Evolutionary conservation across 2,113 vertebrate genomes (phyloP), one percentile per base, ranked within the genome.

Genomic region (Mobula birostris): DNA sequence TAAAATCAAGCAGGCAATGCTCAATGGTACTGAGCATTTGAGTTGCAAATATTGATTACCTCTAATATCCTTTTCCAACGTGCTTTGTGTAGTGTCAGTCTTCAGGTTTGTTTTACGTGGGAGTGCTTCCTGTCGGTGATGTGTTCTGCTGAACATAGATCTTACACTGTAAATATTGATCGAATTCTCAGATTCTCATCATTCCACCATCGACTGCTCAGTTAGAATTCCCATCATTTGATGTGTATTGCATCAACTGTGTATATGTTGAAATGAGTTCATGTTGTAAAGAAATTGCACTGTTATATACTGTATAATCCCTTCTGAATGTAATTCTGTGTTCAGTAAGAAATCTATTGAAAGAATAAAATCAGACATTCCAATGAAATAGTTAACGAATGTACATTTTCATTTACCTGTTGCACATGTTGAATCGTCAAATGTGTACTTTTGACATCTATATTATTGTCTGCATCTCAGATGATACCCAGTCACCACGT

Each of bases 251-350:
- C 68, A 93, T 27, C 91, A 29, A 24, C 56, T 76, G 91, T 93
- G 91, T 74, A 74, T 56, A 93, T 74, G 76, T 93, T 74, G 91
- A 93, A 56, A 76, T 74, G 91, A n/a, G n/a, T 92, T 91, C 12
- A 61, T 91, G 58, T 63, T n/a, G n/a, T 76, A 74, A 93, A 68
- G 14, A 74, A 74, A 29, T 93, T 93, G 90, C 90, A 93, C 90
- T 93, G 68, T 93, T 36, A 27, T 11, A 40, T 15, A 93, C 74
- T 74, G 24, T 12, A 76, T 56, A 68, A 48, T 14, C 70, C 56
- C 17, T 74, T 93, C 32, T 93, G 70, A 93, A 93, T 93, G 70
- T 93, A 93, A 68, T 90, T 79, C 77, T 90, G 19, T 93, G 68
- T 76, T 92, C 66, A 40, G 36, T 72, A 32, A 70, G 40, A 70